Evolutionary conservation across 2,888 invertebrate genomes (phyloP), one percentile per base, ranked within the genome.

Genomic region (Leistus spinibarbis): DNA sequence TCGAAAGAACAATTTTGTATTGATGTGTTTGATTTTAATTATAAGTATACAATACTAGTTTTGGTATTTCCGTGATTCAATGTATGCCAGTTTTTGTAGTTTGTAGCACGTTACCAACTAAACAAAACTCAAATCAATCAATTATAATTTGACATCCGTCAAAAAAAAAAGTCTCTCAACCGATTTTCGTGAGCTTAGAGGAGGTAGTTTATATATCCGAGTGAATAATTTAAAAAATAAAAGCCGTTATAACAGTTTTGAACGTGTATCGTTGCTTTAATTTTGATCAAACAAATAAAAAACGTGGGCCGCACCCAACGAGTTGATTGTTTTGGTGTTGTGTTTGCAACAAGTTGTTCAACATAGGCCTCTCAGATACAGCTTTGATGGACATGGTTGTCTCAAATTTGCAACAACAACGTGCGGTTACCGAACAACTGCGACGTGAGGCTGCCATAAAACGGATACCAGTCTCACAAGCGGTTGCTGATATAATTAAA

Each of bases 361-460:
- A 89, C 91, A 93, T 94, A 93, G 93, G 93, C 91, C 92, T 94
- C 87, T 93, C 94, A 87, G 93, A 94, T 86, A 94, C 93, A 83
- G 94, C 94, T 88, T 92, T 94, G 88, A 93, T 95, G 92, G 95
- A 94, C 89, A 94, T 95, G 91, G 94, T 95, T 92, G 95, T 96
- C 89, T 94, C 95, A 81, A 95, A 93, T 86, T 89, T 97, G 83
- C 97, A 97, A 87, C 97, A 97, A 88, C 97, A 97, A 88, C 91
- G 95, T 81, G 92, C 94, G 87, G 91, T 97, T 79, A 97, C 96
- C 76, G 97, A 97, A 84, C 98, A 98, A 88, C 89, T 98, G 79
- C 91, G 97, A 78, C 90, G 97, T 69, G 98, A 98, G 86, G 96
- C 96, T 69, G 92, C 94, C 60, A 91, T 97, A 76, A 94, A 93